Conservation (phyloP, 2,113 vertebrate genomes). For the Reinhardtius hippoglossoides region DNA sequence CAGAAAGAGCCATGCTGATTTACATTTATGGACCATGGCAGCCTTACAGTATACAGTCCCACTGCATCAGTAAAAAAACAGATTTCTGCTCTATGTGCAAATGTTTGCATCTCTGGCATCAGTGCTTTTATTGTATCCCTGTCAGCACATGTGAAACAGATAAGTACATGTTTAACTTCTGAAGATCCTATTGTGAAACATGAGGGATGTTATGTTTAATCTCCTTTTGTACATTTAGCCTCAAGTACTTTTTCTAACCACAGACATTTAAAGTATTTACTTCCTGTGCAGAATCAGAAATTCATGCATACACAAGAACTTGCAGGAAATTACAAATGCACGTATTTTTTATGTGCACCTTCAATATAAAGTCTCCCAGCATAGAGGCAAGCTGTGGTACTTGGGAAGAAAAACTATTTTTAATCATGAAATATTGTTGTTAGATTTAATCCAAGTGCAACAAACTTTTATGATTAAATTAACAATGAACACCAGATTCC, state of each 20-base stretch:
- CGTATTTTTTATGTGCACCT: too few species aligned
- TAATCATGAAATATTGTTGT: too few species aligned
- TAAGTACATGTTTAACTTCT: conserved; percentile 11
- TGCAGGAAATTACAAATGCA: too few species aligned
- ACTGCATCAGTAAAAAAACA: conserved; percentile 72
- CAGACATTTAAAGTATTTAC: too few species aligned
- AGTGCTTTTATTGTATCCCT: conserved; percentile 33
- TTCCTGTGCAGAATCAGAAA: too few species aligned
- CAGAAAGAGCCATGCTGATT: conserved; percentile 72
- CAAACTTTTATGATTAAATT: too few species aligned
- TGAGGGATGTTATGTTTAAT: neutral
- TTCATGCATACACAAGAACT: too few species aligned
- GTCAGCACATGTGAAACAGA: conserved; percentile 36
- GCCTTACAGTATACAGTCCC: conserved; percentile 68
- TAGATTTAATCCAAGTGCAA: too few species aligned
- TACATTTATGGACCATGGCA: conserved; percentile 77
- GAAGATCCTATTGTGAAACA: neutral
- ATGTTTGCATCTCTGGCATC: conserved; percentile 32
- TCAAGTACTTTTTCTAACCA: neutral
- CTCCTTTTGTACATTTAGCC: neutral
- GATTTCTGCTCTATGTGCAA: conserved; percentile 59
- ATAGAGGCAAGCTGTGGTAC: too few species aligned
- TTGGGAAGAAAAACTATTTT: too few species aligned
- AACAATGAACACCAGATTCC: too few species aligned
- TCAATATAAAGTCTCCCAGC: too few species aligned